Conservation (phyloP, 2,888 invertebrate genomes). For the Embidobia sp. region DNA sequence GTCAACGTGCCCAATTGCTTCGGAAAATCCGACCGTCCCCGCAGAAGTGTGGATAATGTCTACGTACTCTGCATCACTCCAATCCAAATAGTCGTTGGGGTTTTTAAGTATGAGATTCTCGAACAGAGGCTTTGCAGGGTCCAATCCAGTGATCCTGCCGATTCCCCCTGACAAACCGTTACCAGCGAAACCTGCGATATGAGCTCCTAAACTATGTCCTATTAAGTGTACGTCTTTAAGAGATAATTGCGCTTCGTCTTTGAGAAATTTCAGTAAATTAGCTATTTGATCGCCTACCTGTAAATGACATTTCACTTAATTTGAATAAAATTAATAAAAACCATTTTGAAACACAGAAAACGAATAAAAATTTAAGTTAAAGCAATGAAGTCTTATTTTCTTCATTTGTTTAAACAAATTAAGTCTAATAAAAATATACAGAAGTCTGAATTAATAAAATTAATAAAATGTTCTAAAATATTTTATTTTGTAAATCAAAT, state of each 20-base stretch:
- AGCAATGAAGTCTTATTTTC: no score
- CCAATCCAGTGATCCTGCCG: constrained; percentile 82
- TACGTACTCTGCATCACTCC: constrained; percentile 86
- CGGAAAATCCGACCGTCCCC: constrained; percentile 85
- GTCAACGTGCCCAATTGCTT: constrained; percentile 87
- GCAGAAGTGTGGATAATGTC: constrained; percentile 89
- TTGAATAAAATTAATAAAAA: background rate
- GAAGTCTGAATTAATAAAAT: no score
- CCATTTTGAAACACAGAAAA: no score
- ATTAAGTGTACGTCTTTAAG: constrained; percentile 74
- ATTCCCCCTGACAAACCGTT: constrained; percentile 72
- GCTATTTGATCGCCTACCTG: constrained; percentile 76
- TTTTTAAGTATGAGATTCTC: constrained; percentile 80
- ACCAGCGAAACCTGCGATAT: constrained; percentile 77
- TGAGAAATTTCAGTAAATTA: constrained; percentile 74
- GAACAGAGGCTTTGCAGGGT: constrained; percentile 87
- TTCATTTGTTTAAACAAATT: no score
- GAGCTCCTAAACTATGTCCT: constrained; percentile 80
- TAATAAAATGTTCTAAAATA: no score
- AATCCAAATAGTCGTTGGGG: constrained; percentile 83
- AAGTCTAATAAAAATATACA: no score
- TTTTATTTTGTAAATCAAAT: no score
- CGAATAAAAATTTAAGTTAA: no score
- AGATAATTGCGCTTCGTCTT: constrained; percentile 68
- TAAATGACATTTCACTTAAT: background rate